Percentiles rank a stretch among this genome's conserved stretches.
These are phyloP conservation scores for Pissodes strobi DNA, from an alignment of 1,140 invertebrate species.

Conservation along the genomic window DNA sequence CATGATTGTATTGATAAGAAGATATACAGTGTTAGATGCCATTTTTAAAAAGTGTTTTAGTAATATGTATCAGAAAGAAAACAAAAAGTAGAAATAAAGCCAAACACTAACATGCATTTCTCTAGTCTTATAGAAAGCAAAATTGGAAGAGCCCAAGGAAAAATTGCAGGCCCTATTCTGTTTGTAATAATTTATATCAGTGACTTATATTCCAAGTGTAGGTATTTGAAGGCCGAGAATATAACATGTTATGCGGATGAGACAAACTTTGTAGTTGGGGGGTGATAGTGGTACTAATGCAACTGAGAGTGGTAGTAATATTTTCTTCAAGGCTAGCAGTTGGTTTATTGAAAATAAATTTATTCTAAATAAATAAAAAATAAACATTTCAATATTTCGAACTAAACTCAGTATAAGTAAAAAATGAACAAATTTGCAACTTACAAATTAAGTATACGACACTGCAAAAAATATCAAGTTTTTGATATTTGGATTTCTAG, in stretches of 20 bases:
- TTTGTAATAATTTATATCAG: neutral
- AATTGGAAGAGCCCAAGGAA: neutral
- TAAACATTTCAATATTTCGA: neutral
- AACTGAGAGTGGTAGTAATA: neutral
- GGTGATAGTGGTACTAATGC: neutral
- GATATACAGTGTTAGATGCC: neutral
- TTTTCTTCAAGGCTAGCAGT: neutral
- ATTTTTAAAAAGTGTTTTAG: neutral
- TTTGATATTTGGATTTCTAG: neutral
- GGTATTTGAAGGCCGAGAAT: neutral
- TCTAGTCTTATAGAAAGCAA: neutral
- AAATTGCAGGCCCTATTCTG: neutral
- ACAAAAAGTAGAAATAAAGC: neutral
- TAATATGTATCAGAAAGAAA: neutral
- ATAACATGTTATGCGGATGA: neutral
- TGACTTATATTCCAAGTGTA: neutral
- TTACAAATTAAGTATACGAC: neutral
- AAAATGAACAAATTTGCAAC: neutral
- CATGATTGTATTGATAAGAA: neutral
- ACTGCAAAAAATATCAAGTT: neutral
- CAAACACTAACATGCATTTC: neutral
- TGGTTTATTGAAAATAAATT: neutral
- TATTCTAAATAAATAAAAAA: neutral
- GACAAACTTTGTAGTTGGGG: neutral
- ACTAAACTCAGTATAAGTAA: neutral